Evolutionary conservation across 2,888 invertebrate species (phyloP).

Genomic region (Monochamus alternatus): DNA sequence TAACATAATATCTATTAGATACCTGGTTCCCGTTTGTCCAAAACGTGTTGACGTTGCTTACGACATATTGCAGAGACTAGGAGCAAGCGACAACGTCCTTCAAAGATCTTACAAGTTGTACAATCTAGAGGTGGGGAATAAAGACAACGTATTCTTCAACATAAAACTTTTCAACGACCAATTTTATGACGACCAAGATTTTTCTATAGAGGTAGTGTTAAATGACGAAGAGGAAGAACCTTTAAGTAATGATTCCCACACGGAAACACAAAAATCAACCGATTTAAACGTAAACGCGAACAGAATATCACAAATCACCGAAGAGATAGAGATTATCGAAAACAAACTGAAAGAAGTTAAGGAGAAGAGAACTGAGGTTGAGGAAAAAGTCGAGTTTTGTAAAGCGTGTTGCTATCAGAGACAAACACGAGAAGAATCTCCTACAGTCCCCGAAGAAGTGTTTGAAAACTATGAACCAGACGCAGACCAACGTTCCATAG

Average conservation of each 20-base stretch:
- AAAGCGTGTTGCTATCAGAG: conserved; percentile 37
- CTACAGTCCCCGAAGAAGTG: too few species aligned
- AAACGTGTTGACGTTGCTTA: conserved; percentile 49
- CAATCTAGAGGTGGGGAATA: conserved; percentile 60
- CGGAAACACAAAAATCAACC: not conserved
- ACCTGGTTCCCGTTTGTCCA: conserved; percentile 59
- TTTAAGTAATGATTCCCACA: not conserved
- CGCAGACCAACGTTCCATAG: too few species aligned
- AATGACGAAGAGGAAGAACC: conserved; percentile 9
- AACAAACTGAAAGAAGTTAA: conserved; percentile 11
- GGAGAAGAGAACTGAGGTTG: not conserved
- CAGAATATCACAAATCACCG: conserved; percentile 15
- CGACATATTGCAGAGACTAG: conserved; percentile 55
- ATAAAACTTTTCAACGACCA: conserved; percentile 58
- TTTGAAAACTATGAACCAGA: too few species aligned
- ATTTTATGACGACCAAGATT: conserved; percentile 59
- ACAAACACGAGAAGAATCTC: not conserved
- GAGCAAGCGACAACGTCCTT: conserved; percentile 52
- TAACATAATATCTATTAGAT: conserved; percentile 31
- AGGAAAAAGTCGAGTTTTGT: conserved; percentile 38
- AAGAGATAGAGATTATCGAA: conserved; percentile 23
- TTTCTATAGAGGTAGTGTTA: conserved; percentile 58
- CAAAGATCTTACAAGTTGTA: conserved; percentile 56
- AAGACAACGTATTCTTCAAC: conserved; percentile 64
- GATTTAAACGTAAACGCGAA: not conserved